Evolutionary conservation across 2,797 vertebrate species (phyloP).

Genomic region (Paguma larvata): DNA sequence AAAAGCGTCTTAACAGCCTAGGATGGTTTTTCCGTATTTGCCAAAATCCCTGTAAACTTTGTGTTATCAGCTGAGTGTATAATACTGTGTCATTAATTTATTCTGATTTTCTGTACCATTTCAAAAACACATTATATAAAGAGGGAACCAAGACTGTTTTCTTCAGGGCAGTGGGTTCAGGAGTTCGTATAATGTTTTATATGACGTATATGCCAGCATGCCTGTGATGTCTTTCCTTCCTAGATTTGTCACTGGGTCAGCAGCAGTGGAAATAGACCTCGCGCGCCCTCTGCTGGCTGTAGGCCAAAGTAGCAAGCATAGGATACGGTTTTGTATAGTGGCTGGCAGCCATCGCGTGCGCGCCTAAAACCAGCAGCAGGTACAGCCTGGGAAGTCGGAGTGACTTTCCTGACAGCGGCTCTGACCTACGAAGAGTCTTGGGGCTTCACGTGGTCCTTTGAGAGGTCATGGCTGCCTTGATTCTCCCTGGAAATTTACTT

Average conservation of each 20-base stretch:
- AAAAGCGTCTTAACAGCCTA: constrained; percentile 66
- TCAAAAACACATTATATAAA: constrained; percentile 73
- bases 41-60: constrained; percentile 75
- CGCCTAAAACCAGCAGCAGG: neutral
- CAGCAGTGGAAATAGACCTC: constrained; percentile 68
- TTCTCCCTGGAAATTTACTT: constrained; percentile 57
- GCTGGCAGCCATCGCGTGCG: neutral
- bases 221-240: constrained; percentile 74
- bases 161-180: constrained; percentile 53
- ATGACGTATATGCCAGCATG: constrained; percentile 55
- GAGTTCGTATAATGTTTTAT: constrained; percentile 64
- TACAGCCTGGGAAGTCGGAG: neutral
- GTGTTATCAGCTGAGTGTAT: constrained; percentile 73
- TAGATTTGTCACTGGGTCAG: constrained; percentile 61
- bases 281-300: constrained; percentile 73
- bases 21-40: constrained; percentile 69
- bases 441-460: constrained; percentile 52
- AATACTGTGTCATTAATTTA: constrained; percentile 81
- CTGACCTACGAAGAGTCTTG: neutral
- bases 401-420: constrained; percentile 6
- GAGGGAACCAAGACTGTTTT: constrained; percentile 65
- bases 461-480: constrained; percentile 51
- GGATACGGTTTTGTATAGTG: neutral
- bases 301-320: constrained; percentile 63
- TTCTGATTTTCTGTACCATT: constrained; percentile 78